Conservation (phyloP, 1,140 invertebrate species). For the Saccostrea echinata region DNA sequence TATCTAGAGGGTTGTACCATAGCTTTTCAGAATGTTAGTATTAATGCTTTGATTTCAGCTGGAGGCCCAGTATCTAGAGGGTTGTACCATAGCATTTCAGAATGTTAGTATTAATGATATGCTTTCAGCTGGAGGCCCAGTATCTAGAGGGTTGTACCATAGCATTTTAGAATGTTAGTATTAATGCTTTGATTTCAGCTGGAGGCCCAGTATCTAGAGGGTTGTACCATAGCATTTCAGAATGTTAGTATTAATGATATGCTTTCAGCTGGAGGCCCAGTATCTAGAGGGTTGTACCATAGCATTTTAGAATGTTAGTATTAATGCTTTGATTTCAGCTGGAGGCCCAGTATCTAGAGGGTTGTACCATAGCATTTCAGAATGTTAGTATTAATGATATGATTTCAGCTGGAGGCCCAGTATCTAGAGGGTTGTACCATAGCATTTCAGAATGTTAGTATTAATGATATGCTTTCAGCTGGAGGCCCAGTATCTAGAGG, state of each 20-base stretch:
- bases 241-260: slow-evolving; percentile 35
- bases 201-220: no score
- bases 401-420: slow-evolving; percentile 68
- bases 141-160: slow-evolving; percentile 84
- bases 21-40: slow-evolving; percentile 82
- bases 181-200: no score
- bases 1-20: slow-evolving; percentile 84
- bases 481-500: no score
- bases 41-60: no score
- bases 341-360: no score
- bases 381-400: slow-evolving; percentile 35
- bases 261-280: slow-evolving; percentile 68
- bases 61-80: no score
- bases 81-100: no score
- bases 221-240: no score
- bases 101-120: slow-evolving; percentile 35
- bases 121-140: slow-evolving; percentile 68
- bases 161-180: slow-evolving; percentile 82
- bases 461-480: no score
- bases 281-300: slow-evolving; percentile 84
- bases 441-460: slow-evolving; percentile 82
- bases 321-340: no score
- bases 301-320: slow-evolving; percentile 82
- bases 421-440: slow-evolving; percentile 84
- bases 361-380: no score